phyloP scores from a whole-genome alignment of 92 coral and sea anemone genomes.

The Zoanthus sociatus region DNA sequence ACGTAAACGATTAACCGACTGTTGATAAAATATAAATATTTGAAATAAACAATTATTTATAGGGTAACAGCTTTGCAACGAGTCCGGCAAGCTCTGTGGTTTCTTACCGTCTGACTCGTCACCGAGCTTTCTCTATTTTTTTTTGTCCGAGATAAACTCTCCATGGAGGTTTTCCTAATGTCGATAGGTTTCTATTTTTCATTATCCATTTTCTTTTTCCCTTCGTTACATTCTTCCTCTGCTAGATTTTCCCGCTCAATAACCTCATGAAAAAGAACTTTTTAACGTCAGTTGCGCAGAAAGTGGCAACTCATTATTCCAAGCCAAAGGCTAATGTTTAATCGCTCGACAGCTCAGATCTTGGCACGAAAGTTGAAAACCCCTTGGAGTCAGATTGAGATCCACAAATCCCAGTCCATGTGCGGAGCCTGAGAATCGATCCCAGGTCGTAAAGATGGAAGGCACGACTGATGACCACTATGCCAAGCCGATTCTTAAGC shows the following conservation, averaged over 20 bases:
- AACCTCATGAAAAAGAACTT: conserved; percentile 9
- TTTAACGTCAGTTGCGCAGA: neutral
- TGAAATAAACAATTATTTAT: conserved; percentile 9
- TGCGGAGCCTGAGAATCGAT: no score
- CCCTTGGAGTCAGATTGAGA: no score
- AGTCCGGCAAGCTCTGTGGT: conserved; percentile 14
- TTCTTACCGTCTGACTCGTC: conserved; percentile 6
- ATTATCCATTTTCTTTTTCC: conserved; percentile 7
- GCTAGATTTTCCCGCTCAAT: conserved; percentile 32
- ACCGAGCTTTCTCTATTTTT: neutral
- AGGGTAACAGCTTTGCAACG: conserved; percentile 5
- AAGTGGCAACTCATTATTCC: neutral
- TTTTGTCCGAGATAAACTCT: conserved; percentile 20
- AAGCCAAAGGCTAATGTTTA: no score
- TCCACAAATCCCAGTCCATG: no score
- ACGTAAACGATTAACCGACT: neutral
- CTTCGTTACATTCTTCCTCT: conserved; percentile 24
- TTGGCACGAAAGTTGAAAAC: no score
- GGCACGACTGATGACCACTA: no score
- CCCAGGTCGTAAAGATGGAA: no score
- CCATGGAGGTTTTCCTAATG: conserved; percentile 22
- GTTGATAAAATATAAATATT: neutral
- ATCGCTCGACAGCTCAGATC: no score
- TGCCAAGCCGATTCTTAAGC: neutral
- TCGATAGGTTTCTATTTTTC: conserved; percentile 21